These are phyloP conservation scores for Sebastes steindachneri DNA, from an alignment of 2,797 vertebrate species.

Conservation along the genomic window DNA sequence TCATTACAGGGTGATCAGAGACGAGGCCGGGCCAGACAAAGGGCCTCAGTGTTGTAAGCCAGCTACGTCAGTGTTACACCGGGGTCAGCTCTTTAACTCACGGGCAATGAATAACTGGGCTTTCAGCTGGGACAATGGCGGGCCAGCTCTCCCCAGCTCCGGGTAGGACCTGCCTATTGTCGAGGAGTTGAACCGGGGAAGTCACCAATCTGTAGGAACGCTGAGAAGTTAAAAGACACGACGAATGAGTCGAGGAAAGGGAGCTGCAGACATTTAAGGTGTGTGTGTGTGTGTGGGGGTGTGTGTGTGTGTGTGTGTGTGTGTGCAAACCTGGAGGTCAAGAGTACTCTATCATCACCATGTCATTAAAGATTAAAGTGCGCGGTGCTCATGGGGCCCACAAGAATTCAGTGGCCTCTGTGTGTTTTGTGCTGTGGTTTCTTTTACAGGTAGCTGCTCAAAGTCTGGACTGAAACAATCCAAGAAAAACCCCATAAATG, in stretches of 20 bases:
- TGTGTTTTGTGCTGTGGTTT: conserved; percentile 42
- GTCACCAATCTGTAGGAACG: conserved; percentile 82
- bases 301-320: background rate
- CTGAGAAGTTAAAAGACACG: conserved; percentile 60
- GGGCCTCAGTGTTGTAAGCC: conserved; percentile 73
- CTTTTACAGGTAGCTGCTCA: conserved; percentile 44
- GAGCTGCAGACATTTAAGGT: conserved; percentile 42
- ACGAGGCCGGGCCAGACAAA: conserved; percentile 71
- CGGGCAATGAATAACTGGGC: conserved; percentile 78
- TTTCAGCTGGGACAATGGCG: conserved; percentile 72
- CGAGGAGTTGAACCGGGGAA: conserved; percentile 71
- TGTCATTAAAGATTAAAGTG: conserved; percentile 78
- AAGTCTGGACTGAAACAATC: conserved; percentile 14
- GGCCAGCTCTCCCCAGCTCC: conserved; percentile 66
- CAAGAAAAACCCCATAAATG: conserved; percentile 20
- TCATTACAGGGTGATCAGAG: conserved; percentile 81
- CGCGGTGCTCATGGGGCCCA: conserved; percentile 23
- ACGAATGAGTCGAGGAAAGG: conserved; percentile 49
- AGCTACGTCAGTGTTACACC: conserved; percentile 74
- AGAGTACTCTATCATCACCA: conserved; percentile 75
- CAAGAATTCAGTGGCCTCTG: conserved; percentile 49
- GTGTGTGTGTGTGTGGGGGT: conserved; percentile 8
- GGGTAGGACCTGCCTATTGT: conserved; percentile 72
- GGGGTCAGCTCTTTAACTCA: conserved; percentile 79
- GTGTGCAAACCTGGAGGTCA: conserved; percentile 66